Evolutionary conservation across 2,888 invertebrate genomes (phyloP), one percentile per base, ranked within the genome.

Genomic region (Neoaliturus tenellus): DNA sequence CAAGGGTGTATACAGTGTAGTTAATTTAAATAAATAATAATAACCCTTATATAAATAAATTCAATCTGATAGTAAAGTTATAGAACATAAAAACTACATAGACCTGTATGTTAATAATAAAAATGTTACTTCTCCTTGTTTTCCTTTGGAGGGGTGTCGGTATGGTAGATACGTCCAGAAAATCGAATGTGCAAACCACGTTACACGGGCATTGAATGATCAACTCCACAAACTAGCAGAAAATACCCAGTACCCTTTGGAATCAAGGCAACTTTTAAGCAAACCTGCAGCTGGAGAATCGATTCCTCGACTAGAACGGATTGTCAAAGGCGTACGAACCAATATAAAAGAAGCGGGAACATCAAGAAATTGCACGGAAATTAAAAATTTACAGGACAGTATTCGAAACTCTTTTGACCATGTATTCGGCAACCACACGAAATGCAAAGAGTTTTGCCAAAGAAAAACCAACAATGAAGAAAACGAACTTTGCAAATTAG

Each of bases 111-210:
- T n/a, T n/a, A n/a, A n/a, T n/a, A n/a, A n/a, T n/a, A n/a, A n/a
- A n/a, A n/a, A n/a, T n/a, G n/a, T n/a, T n/a, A n/a, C n/a, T n/a
- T n/a, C n/a, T n/a, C n/a, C n/a, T n/a, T n/a, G n/a, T n/a, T n/a
- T n/a, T n/a, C n/a, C n/a, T n/a, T n/a, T n/a, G 25, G 85, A 88
- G 85, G 71, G 69, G 20, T 84, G 86, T 28, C 86, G 87, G 2
- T 89, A 90, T 85, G 85, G 86, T 20, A 55, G 84, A 20, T 48
- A 81, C 41, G 85, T 88, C 0, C 62, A 88, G 75, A 90, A 89
- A 88, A 84, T 89, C 2, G 89, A 89, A 84, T 90, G 90, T 83
- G 83, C 62, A 6, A 89, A 89, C 82, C 89, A 90, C 84, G 69
- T 89, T 20, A 69, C 83, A 12, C 33, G 85, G 4, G 84, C 78